Base-by-base conservation (phyloP, 2,113 vertebrate species). In the Aviceda subcristata region DNA sequence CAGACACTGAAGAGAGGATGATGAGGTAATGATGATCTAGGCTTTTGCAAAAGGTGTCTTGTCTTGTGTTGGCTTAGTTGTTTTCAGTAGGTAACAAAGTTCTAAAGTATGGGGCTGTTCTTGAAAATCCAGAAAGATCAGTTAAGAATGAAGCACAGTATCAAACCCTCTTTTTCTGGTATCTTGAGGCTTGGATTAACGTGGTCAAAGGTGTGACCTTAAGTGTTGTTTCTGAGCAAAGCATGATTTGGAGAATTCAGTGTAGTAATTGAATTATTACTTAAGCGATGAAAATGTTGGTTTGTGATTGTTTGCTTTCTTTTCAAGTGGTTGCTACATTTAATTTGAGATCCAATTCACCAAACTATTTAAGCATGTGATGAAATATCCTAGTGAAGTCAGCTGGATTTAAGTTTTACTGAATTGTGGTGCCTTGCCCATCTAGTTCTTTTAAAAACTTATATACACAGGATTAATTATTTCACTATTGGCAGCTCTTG, bases 381-480 rank as follows among this genome's bases (percentile, higher is more conserved):
- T 87, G 53, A 86, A 90, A 76, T 82, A 45, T 34, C 87, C 46
- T 39, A 22, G 57, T 75, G 56, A 74, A 96, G 34, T 93, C 91
- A 60, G 39, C 20, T 63, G 68, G 57, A 76, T 95, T 91, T 57
- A 34, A 90, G 12, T 77, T 93, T 32, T 79, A 43, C 73, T 69
- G 53, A 95, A 39, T 46, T 91, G 80, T 91, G 80, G 17, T 88
- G 53, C 74, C 19, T 66, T 92, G 68, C 95, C 90, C 81, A 55
- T 89, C 51, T 88, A 72, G 77, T 79, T 62, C 80, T 91, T 86
- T 86, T 56, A 41, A 76, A 90, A 79, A 87, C 27, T 41, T 95
- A 43, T 39, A 59, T 91, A 95, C 67, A 85, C 93, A 90, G 81
- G 91, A 66, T 90, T 94, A 94, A 92, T 95, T 95, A 88, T 92